Evolutionary conservation across 2,888 invertebrate genomes (phyloP).

Genomic region (Cosmopolites sordidus): DNA sequence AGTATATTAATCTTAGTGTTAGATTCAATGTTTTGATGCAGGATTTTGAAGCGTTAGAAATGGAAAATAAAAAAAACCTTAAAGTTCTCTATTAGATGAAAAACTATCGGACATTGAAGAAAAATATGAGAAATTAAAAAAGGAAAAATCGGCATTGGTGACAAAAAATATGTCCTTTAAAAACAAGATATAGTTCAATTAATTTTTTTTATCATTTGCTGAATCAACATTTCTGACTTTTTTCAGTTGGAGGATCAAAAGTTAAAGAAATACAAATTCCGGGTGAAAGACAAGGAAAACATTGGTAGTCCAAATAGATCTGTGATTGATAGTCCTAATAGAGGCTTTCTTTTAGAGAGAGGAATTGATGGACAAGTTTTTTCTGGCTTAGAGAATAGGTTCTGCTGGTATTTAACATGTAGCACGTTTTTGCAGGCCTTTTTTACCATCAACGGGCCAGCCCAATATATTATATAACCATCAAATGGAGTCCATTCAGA

Average conservation of each 20-base stretch:
- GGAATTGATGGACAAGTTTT: no score
- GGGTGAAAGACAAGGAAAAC: slow-evolving; percentile 51
- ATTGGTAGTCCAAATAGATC: slow-evolving; percentile 44
- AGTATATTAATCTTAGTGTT: slow-evolving; percentile 43
- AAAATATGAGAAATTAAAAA: slow-evolving; percentile 29
- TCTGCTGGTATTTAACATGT: no score
- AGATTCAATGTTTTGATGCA: slow-evolving; percentile 41
- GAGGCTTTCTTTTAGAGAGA: slow-evolving; percentile 48
- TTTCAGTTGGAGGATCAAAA: slow-evolving; percentile 37
- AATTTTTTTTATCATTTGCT: neutral
- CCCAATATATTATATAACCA: no score
- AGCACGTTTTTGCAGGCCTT: no score
- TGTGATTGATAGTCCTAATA: slow-evolving; percentile 36
- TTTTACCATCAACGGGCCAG: no score
- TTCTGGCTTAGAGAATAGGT: no score
- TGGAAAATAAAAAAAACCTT: slow-evolving; percentile 31
- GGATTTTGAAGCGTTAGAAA: slow-evolving; percentile 36
- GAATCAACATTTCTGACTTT: slow-evolving; percentile 8
- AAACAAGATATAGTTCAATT: slow-evolving; percentile 33
- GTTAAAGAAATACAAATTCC: slow-evolving; percentile 41
- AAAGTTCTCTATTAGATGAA: no score
- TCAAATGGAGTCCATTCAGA: no score
- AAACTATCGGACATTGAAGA: slow-evolving; percentile 26
- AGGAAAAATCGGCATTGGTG: slow-evolving; percentile 29
- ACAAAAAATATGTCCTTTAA: slow-evolving; percentile 30